phyloP scores from a whole-genome alignment of 2,113 vertebrate genomes.

The Pygoscelis antarcticus region DNA sequence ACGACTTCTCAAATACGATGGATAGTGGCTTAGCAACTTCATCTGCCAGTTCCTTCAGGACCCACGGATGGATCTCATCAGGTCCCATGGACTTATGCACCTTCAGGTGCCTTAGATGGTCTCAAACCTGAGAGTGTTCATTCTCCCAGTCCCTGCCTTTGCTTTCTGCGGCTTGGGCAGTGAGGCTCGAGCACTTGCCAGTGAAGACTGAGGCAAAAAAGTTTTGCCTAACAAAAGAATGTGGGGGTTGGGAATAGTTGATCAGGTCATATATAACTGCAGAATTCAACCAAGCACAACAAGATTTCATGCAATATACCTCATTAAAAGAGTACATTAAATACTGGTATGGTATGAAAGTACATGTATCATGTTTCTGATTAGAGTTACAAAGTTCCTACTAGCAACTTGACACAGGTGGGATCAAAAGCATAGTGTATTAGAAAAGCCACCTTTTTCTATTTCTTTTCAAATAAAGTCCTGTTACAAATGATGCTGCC shows the following conservation, averaged over 20 bases:
- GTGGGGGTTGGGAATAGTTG: background rate
- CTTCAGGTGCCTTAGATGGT: too few species aligned
- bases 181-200: too few species aligned
- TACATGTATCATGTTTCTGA: background rate
- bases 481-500: background rate
- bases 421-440: background rate
- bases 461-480: background rate
- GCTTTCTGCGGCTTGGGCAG: too few species aligned
- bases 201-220: too few species aligned
- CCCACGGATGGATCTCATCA: too few species aligned
- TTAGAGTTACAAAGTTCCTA: background rate
- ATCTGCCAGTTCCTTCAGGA: too few species aligned
- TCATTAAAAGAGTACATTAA: background rate
- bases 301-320: background rate
- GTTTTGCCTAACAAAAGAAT: background rate
- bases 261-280: background rate
- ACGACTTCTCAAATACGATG: too few species aligned
- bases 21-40: too few species aligned
- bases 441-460: background rate
- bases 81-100: too few species aligned
- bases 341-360: background rate
- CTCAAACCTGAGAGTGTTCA: too few species aligned
- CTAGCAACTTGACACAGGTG: background rate
- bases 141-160: too few species aligned
- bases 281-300: background rate